phyloP scores from a whole-genome alignment of 2,797 vertebrate species.

The Enteromius anoplus region DNA sequence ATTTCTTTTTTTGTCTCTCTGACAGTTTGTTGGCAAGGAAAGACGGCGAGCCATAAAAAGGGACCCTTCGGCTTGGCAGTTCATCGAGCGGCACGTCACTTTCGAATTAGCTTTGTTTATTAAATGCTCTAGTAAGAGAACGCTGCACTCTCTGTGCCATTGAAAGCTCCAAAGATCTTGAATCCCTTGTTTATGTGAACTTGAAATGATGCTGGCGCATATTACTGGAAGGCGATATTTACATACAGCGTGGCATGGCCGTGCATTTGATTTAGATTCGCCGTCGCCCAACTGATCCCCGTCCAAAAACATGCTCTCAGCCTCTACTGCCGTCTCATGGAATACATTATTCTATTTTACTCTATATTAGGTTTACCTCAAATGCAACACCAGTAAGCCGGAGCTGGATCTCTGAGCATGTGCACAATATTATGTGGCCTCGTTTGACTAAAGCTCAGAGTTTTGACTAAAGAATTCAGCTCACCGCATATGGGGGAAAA shows the following conservation, averaged over 20 bases:
- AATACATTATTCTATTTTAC: constrained; percentile 71
- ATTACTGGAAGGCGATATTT: constrained; percentile 56
- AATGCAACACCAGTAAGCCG: constrained; percentile 65
- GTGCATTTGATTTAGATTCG: constrained; percentile 55
- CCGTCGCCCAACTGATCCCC: constrained; percentile 52
- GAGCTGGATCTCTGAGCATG: constrained; percentile 64
- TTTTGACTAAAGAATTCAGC: constrained; percentile 60
- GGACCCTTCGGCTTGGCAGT: constrained; percentile 47
- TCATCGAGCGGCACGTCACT: constrained; percentile 29
- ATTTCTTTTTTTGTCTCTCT: constrained; percentile 54
- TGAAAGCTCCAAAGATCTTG: constrained; percentile 48
- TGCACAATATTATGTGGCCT: constrained; percentile 70
- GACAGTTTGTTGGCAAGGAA: constrained; percentile 55
- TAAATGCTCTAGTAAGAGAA: constrained; percentile 20
- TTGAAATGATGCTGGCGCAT: constrained; percentile 47
- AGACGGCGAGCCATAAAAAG: constrained; percentile 60
- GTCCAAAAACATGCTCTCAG: constrained; percentile 66
- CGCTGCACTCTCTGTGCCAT: neutral
- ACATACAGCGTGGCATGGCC: constrained; percentile 48
- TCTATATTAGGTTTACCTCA: constrained; percentile 68
- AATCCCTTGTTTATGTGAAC: constrained; percentile 54
- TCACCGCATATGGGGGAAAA: constrained; percentile 57
- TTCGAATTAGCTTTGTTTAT: constrained; percentile 25
- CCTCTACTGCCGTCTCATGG: constrained; percentile 62
- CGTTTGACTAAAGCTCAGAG: constrained; percentile 56